Percentiles rank a stretch among this genome's conserved stretches.
Evolutionary conservation across 1,140 invertebrate genomes (phyloP).

Genomic region (Drosophila pachea): DNA sequence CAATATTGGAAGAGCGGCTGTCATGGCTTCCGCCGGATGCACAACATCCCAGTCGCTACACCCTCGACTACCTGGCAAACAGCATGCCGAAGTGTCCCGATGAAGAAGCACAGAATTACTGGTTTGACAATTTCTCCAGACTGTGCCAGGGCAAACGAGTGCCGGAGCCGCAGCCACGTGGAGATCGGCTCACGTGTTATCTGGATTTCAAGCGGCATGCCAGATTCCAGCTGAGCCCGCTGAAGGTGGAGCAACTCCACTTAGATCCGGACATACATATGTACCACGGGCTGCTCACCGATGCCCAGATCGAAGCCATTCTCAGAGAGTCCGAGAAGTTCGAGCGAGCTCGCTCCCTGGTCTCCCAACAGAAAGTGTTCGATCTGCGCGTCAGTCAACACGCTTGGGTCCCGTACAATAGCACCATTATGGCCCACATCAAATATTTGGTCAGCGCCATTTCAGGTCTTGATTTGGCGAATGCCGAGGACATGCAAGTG

Average conservation of each 20-base stretch:
- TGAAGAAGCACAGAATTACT: not conserved
- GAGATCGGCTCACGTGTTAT: conserved; percentile 83
- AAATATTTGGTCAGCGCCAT: conserved; percentile 86
- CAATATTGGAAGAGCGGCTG: conserved; percentile 35
- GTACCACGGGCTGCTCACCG: conserved; percentile 92
- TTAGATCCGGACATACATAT: conserved; percentile 90
- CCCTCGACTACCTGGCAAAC: conserved; percentile 34
- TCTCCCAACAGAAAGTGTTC: conserved; percentile 87
- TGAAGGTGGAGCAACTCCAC: conserved; percentile 94
- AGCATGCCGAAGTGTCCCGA: not conserved
- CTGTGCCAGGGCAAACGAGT: conserved; percentile 54
- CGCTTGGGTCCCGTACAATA: conserved; percentile 92
- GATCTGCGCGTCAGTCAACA: conserved; percentile 97
- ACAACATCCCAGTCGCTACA: conserved; percentile 25
- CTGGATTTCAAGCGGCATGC: conserved; percentile 86
- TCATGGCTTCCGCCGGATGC: conserved; percentile 7
- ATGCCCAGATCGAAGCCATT: conserved; percentile 89
- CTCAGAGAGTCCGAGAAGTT: conserved; percentile 89
- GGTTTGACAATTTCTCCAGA: conserved; percentile 49
- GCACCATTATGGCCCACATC: conserved; percentile 87
- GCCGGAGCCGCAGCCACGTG: conserved; percentile 3
- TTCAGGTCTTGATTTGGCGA: conserved; percentile 88
- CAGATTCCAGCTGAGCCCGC: conserved; percentile 88
- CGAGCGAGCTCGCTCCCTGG: conserved; percentile 85
- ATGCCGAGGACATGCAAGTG: conserved; percentile 83